phyloP scores from a whole-genome alignment of 2,113 vertebrate genomes.

The Paracyprichromis sp. region DNA sequence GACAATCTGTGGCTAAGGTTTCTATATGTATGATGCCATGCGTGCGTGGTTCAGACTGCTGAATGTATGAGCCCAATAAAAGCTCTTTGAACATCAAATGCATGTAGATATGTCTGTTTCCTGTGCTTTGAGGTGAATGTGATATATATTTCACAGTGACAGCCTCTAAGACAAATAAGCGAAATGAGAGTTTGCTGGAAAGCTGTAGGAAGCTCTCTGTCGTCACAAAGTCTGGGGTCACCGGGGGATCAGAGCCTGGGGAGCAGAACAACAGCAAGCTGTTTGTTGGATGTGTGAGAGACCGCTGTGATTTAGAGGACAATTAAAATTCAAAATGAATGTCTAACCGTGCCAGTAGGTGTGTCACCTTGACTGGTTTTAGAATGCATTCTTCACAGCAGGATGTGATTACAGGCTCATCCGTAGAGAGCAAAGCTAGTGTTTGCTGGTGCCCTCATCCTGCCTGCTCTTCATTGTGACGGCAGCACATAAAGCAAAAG shows the following conservation, averaged over 20 bases:
- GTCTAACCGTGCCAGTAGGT: background rate
- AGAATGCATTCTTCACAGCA: slow-evolving; percentile 19
- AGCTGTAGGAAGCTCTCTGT: slow-evolving; percentile 38
- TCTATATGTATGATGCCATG: background rate
- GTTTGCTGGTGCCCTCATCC: background rate
- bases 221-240: slow-evolving; percentile 53
- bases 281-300: slow-evolving; percentile 10
- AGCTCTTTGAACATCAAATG: slow-evolving; percentile 5
- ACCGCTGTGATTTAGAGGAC: background rate
- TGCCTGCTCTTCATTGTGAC: background rate
- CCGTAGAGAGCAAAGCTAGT: background rate
- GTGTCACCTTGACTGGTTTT: background rate
- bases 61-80: background rate
- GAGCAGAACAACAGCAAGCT: background rate
- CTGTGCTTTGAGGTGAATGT: slow-evolving; percentile 48
- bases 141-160: slow-evolving; percentile 18
- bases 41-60: background rate
- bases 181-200: slow-evolving; percentile 44
- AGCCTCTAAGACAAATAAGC: slow-evolving; percentile 44
- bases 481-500: slow-evolving; percentile 21
- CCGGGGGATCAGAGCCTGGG: background rate
- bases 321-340: slow-evolving; percentile 8
- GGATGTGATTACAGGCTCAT: slow-evolving; percentile 29
- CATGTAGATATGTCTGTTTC: slow-evolving; percentile 19
- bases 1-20: background rate